Evolutionary conservation across 1,140 invertebrate species (phyloP), one percentile per base, ranked within the genome.

Genomic region (Papilio xuthus): DNA sequence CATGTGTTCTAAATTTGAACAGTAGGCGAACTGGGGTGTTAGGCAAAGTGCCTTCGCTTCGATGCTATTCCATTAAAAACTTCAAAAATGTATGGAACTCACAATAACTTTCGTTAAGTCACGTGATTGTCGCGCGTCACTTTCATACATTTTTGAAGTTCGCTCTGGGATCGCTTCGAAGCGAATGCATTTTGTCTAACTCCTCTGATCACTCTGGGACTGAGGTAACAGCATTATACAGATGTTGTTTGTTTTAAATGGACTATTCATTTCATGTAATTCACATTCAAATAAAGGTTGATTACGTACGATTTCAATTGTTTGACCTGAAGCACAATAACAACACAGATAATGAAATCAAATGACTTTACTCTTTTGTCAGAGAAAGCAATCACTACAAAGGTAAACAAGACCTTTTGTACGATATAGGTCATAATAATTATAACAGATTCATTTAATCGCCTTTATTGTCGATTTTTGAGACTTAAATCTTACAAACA

Each of bases 281-380:
- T 6, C 53, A 60, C 9, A 60, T 60, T 1, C 10, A 26, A 23
- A 60, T 26, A 60, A 60, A 60, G 20, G 56, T 26, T 26, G 56
- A 60, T 60, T 28, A 28, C 7, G 26, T 67, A 26, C 26, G 0
- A 67, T 67, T 67, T 28, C 60, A 13, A 67, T 67, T 67, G 60
- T 67, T 23, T 28, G 60, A 28, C 12, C 60, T 26, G 26, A 13
- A 67, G 13, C 26, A 28, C 60, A 32, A 67, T 67, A 67, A 67
- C 60, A 67, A 67, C 4, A 32, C 26, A 67, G 60, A 67, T 67
- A 67, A 32, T 28, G 12, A 28, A 67, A 67, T 67, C 60, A 67
- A 67, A 67, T 67, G 60, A 67, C 60, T 67, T 32, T 26, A 67
- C 0, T 67, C 60, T 67, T 28, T 12, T 32, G 26, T 67, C 60